Evolutionary conservation across 2,113 vertebrate species (phyloP).

Genomic region (Lutjanus erythropterus): DNA sequence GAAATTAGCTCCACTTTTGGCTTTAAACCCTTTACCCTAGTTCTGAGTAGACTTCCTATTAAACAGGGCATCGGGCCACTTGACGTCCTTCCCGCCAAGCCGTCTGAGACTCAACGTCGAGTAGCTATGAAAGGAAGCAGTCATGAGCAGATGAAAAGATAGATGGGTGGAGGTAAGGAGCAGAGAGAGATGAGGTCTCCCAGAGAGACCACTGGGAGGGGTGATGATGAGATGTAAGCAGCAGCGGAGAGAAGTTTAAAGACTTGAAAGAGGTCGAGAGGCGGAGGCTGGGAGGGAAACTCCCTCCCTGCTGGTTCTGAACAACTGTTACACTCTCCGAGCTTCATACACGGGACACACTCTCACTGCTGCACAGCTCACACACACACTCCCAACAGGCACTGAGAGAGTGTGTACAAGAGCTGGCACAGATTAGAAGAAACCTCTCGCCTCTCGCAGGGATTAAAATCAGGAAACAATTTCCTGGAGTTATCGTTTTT

Average conservation of each 20-base stretch:
- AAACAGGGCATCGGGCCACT: constrained; percentile 19
- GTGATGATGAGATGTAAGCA: constrained; percentile 49
- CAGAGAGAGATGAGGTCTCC: constrained; percentile 66
- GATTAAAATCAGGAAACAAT: constrained; percentile 49
- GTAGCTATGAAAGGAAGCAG: constrained; percentile 72
- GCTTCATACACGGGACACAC: constrained; percentile 23
- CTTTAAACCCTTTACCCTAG: neutral
- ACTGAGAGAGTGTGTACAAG: neutral
- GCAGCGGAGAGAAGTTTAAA: constrained; percentile 39
- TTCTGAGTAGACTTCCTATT: neutral
- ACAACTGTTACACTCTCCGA: constrained; percentile 35
- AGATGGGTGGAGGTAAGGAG: constrained; percentile 62
- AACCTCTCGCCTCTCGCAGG: constrained; percentile 12
- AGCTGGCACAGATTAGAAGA: neutral
- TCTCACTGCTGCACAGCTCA: constrained; percentile 19
- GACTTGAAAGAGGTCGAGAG: constrained; percentile 65
- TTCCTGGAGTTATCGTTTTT: constrained; percentile 31
- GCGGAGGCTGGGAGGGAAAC: constrained; percentile 70
- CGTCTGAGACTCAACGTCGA: constrained; percentile 29
- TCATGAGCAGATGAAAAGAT: constrained; percentile 72
- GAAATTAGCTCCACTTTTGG: neutral
- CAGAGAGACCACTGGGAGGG: constrained; percentile 70
- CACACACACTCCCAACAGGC: constrained; percentile 4
- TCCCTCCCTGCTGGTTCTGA: constrained; percentile 72
- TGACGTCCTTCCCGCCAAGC: constrained; percentile 23